Evolutionary conservation across 2,797 vertebrate genomes (phyloP), one percentile per base, ranked within the genome.

Genomic region (Helostoma temminkii): DNA sequence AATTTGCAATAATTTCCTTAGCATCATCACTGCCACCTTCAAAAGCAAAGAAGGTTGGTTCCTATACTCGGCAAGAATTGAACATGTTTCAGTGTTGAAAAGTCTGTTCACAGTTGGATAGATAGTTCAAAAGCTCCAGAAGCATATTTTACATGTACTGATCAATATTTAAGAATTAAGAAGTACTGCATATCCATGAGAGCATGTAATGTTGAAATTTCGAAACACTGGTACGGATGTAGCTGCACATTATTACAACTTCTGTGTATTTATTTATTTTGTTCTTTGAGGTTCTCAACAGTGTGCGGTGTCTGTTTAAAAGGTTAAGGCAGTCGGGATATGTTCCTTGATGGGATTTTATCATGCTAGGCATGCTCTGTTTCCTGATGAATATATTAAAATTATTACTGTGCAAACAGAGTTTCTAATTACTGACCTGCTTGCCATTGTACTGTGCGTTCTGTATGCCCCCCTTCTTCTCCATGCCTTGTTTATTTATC

Each of bases 341-440:
- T 94, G 92, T 93, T 93, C 93, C 93, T 94, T 95, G 94, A 94
- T 93, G 89, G 92, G 86, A 91, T 93, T 94, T 95, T 95, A 94
- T 94, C 93, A 95, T 95, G 93, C 94, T 66, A 91, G 91, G 91
- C 89, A 92, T 86, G 92, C 66, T 76, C 88, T 93, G 93, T 94
- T 95, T 95, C 93, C 94, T 94, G 94, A 95, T 95, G 94, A 95
- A 95, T 95, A 95, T 94, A 95, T 95, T 95, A 95, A 95, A 95
- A 95, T 94, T 94, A 95, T 95, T 95, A 95, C 94, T 94, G 94
- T 95, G 94, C 94, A 95, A 95, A 95, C 94, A 95, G 93, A 95
- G 93, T 95, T 95, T 95, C 94, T 95, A 95, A 95, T 95, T 95
- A 95, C 94, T 95, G 94, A 95, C 94, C 94, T 95, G 93, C 94